Percentiles rank a stretch among this genome's conserved stretches.
Conservation (phyloP, 2,888 invertebrate species). For the Chrysolina oricalcia region DNA sequence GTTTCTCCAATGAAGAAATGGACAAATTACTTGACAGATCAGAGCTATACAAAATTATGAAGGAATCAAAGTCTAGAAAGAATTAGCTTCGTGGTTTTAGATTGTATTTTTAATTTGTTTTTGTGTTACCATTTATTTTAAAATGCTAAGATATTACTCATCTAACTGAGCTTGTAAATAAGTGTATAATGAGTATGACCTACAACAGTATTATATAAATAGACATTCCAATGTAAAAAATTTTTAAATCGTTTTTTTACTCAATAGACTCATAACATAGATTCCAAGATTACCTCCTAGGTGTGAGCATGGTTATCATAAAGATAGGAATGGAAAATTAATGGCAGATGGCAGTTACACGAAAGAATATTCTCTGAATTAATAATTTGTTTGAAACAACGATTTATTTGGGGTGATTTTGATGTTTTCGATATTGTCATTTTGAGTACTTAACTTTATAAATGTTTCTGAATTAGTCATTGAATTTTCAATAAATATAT, state of each 20-base stretch:
- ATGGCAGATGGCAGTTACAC: too few species aligned
- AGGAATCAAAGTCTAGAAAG: slow-evolving; percentile 25
- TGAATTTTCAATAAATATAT: too few species aligned
- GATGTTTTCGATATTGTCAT: too few species aligned
- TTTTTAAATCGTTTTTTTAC: too few species aligned
- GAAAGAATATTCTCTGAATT: too few species aligned
- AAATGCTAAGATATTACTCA: neutral
- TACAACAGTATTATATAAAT: neutral
- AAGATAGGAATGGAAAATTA: neutral
- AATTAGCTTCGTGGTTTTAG: neutral
- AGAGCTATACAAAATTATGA: slow-evolving; percentile 64
- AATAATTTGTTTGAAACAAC: too few species aligned
- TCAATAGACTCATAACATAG: too few species aligned
- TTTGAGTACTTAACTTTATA: too few species aligned
- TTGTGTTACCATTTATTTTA: slow-evolving; percentile 10
- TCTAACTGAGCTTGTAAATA: neutral
- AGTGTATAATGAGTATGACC: neutral
- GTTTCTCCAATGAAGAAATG: slow-evolving; percentile 71
- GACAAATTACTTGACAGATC: slow-evolving; percentile 71
- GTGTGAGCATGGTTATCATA: neutral
- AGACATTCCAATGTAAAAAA: neutral
- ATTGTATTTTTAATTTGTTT: neutral
- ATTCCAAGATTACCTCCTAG: too few species aligned
- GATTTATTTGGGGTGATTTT: too few species aligned
- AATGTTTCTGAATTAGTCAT: too few species aligned